These are phyloP conservation scores for Chrysotoxum bicinctum DNA, from an alignment of 2,888 invertebrate species.

Conservation along the genomic window DNA sequence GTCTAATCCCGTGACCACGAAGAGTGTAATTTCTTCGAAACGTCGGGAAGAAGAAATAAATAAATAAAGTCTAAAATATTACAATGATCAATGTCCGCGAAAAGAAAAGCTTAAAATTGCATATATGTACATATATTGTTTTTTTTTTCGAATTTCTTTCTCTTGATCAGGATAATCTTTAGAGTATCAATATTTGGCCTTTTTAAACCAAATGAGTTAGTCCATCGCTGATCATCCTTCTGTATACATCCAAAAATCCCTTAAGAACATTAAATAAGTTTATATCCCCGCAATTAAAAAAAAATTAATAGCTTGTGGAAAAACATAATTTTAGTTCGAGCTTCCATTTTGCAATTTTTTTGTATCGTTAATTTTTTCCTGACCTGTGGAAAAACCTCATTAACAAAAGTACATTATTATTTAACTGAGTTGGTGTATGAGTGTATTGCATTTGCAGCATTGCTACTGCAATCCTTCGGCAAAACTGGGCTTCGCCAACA, in stretches of 20 bases:
- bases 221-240: neutral
- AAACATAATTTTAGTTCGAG: neutral
- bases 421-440: conserved; percentile 40
- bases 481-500: conserved; percentile 22
- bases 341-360: conserved; percentile 4
- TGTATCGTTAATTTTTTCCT: conserved; percentile 15
- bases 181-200: too few relatives aligned
- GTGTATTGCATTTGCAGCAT: conserved; percentile 23
- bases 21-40: too few relatives aligned
- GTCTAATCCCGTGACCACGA: too few relatives aligned
- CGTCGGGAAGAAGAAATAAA: too few relatives aligned
- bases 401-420: conserved; percentile 62
- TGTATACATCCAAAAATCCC: neutral
- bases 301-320: neutral
- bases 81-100: too few relatives aligned
- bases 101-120: too few relatives aligned
- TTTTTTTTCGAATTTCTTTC: too few relatives aligned
- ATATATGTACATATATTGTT: too few relatives aligned
- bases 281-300: neutral
- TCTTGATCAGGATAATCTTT: too few relatives aligned
- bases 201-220: neutral
- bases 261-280: neutral
- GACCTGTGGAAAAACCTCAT: conserved; percentile 54
- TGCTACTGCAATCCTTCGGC: conserved; percentile 24
- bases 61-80: too few relatives aligned